Evolutionary conservation across 2,113 vertebrate species (phyloP), one percentile per base, ranked within the genome.

Genomic region (Rhynchopsitta pachyrhyncha): DNA sequence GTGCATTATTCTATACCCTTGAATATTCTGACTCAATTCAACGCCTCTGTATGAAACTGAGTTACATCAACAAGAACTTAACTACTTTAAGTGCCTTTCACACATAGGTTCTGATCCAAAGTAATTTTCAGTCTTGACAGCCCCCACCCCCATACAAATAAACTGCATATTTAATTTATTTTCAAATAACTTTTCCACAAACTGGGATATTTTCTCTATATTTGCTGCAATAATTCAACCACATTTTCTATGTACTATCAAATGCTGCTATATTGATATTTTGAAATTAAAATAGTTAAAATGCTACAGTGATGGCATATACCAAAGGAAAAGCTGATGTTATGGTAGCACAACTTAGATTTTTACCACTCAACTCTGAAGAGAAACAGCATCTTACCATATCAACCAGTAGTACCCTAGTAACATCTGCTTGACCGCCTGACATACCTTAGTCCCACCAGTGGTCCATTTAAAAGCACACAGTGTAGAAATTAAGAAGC

Each of bases 401-500:
- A 46, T 47, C 39, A 89, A 25, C 23, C 41, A 52, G 22, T 14
- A 60, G 28, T 46, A 86, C 46, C 16, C n/a, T 60, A 69, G 63
- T 53, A 69, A 44, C 59, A 76, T 8, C 28, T 66, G 67, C 53
- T 66, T 80, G 63, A 69, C 81, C 8, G 2, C 37, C 44, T 77
- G 44, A 42, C 53, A 64, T 10, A 83, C 55, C 76, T 73, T 81
- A 83, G 60, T 89, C 62, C 37, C 57, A 82, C 13, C 46, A 67
- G n/a, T 18, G 24, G 59, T 50, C 10, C 71, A 76, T 46, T 89
- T 62, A 89, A 63, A 88, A 85, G 17, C 1, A 4, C 12, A 64
- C 13, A 85, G 44, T n/a, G 35, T 25, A 82, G 33, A 91, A 90
- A 82, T 74, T 69, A 95, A 74, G 69, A 12, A 91, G 6, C 37